phyloP scores from a whole-genome alignment of 2,113 vertebrate species.

The Dasyprocta punctata region DNA sequence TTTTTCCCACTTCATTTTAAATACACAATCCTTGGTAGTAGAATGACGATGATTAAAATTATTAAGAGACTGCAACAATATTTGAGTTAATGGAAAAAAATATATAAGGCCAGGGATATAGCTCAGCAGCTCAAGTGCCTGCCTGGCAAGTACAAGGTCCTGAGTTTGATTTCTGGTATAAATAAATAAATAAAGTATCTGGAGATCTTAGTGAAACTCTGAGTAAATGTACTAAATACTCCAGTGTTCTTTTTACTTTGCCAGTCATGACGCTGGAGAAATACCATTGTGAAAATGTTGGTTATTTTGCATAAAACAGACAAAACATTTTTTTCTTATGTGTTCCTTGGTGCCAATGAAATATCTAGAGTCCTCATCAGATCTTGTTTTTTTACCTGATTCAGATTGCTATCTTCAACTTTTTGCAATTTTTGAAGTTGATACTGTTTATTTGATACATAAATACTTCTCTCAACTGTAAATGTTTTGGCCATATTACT shows the following conservation, averaged over 20 bases:
- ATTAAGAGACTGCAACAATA: neutral
- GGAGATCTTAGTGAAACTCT: neutral
- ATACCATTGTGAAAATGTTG: neutral
- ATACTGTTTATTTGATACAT: neutral
- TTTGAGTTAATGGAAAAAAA: neutral
- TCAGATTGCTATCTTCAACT: neutral
- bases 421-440: neutral
- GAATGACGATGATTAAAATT: neutral
- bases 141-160: no score
- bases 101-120: no score
- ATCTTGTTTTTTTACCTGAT: neutral
- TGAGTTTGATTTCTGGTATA: no score
- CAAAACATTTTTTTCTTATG: neutral
- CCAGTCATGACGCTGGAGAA: neutral
- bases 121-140: no score
- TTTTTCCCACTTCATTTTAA: conserved; percentile 6
- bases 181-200: neutral
- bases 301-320: neutral
- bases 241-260: neutral
- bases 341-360: neutral
- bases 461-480: neutral
- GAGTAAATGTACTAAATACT: neutral
- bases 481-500: neutral
- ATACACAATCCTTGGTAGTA: neutral
- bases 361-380: neutral